Evolutionary conservation across 2,113 vertebrate genomes (phyloP), one percentile per base, ranked within the genome.

Genomic region (Dendrocopos noguchii): DNA sequence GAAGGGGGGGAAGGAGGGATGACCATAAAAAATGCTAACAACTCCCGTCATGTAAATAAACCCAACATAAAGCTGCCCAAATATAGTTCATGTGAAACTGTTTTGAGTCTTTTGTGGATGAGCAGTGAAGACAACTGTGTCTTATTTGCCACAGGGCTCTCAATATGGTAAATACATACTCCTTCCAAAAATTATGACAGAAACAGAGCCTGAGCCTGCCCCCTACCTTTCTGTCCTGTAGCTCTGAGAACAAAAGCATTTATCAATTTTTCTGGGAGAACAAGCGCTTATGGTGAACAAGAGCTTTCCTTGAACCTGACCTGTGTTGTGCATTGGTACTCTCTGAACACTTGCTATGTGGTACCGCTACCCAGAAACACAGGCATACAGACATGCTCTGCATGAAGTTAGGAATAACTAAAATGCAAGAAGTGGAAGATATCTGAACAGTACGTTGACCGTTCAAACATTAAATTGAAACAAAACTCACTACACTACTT

Each of bases 231-330:
- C 14, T 28, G 36, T 67, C 10, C 27, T 39, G 18, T 59, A 76
- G 34, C n/a, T 80, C 24, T 11, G 24, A 72, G 28, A 92, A 85
- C 50, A 22, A 52, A 52, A 24, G 21, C 50, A 52, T 52, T 52
- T 17, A 52, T 52, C 50, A 24, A 12, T 11, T 22, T 52, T 52
- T 22, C 12, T 24, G 21, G 50, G 24, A 72, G 22, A 92, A 85
- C 13, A 67, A 82, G 52, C 65, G 44, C 8, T n/a, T 12, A 76
- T 0, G 0, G 19, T 17, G 18, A 7, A 47, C 29, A 71, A 8
- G 4, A 55, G 25, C 29, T 4, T 15, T 66, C 25, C n/a, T 44
- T 55, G 29, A 77, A 46, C 11, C 42, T 53, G 65, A 84, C 31
- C 47, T 72, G 29, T 59, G 31, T 11, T 60, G 28, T 0, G 1